These are phyloP conservation scores for Drosophila chauvacae DNA, from an alignment of 1,140 invertebrate species.

Conservation along the genomic window DNA sequence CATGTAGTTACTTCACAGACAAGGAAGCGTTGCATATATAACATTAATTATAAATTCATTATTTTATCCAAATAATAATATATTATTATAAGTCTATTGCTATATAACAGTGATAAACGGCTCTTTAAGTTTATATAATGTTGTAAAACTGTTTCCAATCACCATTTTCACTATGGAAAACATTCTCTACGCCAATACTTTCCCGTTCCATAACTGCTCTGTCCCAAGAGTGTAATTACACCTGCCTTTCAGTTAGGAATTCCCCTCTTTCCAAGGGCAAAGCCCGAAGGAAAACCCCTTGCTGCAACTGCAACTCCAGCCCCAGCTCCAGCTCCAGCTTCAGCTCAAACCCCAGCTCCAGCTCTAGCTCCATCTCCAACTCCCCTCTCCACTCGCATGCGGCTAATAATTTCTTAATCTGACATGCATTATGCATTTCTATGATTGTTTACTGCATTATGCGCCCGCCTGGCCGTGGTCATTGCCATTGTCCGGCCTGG, in stretches of 20 bases:
- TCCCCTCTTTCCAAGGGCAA: not conserved
- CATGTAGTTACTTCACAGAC: too few species aligned
- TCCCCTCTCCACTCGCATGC: slow-evolving; percentile 12
- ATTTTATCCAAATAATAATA: not conserved
- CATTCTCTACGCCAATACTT: not conserved
- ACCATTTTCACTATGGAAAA: too few species aligned
- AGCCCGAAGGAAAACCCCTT: not conserved
- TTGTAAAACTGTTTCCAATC: not conserved
- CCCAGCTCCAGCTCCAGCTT: not conserved
- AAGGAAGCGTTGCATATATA: not conserved
- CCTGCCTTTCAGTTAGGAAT: slow-evolving; percentile 2
- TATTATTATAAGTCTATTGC: not conserved
- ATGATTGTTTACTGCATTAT: slow-evolving; percentile 72
- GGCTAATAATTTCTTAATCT: slow-evolving; percentile 80
- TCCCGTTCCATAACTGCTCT: slow-evolving; percentile 1
- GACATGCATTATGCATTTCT: slow-evolving; percentile 78
- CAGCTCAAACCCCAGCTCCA: not conserved
- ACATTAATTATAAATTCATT: not conserved
- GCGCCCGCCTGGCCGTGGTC: slow-evolving; percentile 45
- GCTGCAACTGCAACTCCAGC: not conserved
- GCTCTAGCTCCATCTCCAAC: not conserved
- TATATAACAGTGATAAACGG: not conserved
- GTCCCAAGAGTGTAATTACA: not conserved
- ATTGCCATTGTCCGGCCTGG: slow-evolving; percentile 61
- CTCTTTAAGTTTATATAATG: not conserved